Evolutionary conservation across 2,888 invertebrate genomes (phyloP).

Genomic region (Dryocosmus kuriphilus): DNA sequence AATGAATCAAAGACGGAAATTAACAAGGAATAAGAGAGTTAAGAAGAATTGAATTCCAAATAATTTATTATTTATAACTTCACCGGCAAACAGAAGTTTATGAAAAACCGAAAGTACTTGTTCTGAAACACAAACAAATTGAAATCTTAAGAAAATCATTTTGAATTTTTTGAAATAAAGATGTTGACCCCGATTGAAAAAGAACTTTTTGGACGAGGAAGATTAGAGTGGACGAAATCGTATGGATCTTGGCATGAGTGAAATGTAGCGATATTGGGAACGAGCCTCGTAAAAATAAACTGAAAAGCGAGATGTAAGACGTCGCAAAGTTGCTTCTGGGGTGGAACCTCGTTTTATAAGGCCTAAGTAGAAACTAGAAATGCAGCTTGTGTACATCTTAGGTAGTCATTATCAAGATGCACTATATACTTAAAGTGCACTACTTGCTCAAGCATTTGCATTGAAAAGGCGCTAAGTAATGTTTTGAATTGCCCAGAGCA

Average conservation of each 20-base stretch:
- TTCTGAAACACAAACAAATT: no score
- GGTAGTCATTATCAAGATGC: not conserved
- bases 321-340: not conserved
- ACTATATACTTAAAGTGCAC: not conserved
- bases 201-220: not conserved
- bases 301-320: not conserved
- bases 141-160: not conserved
- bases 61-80: no score
- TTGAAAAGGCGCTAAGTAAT: conserved; percentile 1
- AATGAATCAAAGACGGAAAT: no score
- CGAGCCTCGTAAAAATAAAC: not conserved
- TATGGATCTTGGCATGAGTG: not conserved
- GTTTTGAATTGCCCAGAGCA: not conserved
- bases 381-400: not conserved
- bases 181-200: not conserved
- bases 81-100: no score
- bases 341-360: conserved; percentile 2
- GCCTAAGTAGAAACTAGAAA: not conserved
- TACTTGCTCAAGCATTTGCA: conserved; percentile 18
- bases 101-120: no score
- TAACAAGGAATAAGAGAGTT: no score
- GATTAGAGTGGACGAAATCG: not conserved
- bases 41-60: no score
- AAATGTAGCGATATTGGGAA: conserved; percentile 1
- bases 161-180: no score